Percentiles rank a stretch among this genome's conserved stretches.
These are phyloP conservation scores for Pyxicephalus adspersus DNA, from an alignment of 2,113 vertebrate species.

Conservation along the genomic window DNA sequence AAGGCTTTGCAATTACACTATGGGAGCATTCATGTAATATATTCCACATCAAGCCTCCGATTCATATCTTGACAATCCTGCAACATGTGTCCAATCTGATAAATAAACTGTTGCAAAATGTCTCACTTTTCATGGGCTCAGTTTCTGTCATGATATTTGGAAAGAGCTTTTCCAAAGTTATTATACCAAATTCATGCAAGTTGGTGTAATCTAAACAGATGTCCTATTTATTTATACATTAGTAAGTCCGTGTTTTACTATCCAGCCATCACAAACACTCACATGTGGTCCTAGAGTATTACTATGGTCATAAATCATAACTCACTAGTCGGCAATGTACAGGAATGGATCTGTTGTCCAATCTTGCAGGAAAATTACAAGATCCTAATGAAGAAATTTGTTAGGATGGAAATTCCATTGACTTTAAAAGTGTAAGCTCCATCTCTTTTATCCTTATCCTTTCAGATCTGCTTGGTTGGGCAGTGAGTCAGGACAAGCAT, in stretches of 20 bases:
- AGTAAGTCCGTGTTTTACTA: constrained; percentile 13
- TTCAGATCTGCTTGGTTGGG: too few species aligned
- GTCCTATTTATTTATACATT: constrained; percentile 27
- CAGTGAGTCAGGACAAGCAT: too few species aligned
- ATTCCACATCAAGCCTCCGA: neutral
- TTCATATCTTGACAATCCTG: neutral
- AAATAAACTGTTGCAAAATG: constrained; percentile 1
- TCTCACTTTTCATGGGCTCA: constrained; percentile 10
- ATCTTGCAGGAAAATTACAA: neutral
- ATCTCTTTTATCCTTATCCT: too few species aligned
- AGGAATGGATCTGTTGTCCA: neutral
- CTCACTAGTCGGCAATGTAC: neutral
- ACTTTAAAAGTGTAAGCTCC: too few species aligned
- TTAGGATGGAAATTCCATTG: too few species aligned
- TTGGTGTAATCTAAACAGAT: constrained; percentile 21
- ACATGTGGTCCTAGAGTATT: neutral
- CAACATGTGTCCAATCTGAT: constrained; percentile 6
- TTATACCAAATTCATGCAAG: constrained; percentile 9
- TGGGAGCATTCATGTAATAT: neutral
- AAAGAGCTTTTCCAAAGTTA: constrained; percentile 30
- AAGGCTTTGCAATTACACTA: neutral
- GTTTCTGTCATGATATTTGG: constrained; percentile 4
- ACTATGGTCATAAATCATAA: neutral
- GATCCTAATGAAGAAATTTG: too few species aligned
- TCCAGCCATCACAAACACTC: constrained; percentile 6